phyloP scores from a whole-genome alignment of 2,888 invertebrate genomes.

The Pseudeuparius sepicola region DNA sequence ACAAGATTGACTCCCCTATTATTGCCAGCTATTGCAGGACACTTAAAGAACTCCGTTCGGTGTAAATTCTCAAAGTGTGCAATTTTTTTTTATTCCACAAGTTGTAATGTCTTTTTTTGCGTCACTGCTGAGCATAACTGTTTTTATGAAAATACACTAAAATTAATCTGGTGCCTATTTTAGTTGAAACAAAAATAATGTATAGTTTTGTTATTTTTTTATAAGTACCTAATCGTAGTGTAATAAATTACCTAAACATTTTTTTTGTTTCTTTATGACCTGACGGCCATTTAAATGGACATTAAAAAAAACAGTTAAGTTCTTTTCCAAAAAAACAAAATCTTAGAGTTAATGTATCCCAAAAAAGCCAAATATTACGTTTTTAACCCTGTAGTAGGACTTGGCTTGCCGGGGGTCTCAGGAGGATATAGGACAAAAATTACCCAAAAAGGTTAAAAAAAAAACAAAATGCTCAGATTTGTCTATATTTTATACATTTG shows the following conservation, averaged over 20 bases:
- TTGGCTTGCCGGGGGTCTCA: too few species aligned
- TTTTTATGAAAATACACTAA: constrained; percentile 1
- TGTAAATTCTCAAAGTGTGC: constrained; percentile 1
- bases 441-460: too few species aligned
- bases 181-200: neutral
- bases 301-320: too few species aligned
- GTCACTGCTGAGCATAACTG: constrained; percentile 9
- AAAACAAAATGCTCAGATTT: too few species aligned
- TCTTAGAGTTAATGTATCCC: too few species aligned
- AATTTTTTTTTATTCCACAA: constrained; percentile 6
- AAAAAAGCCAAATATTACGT: too few species aligned
- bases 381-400: too few species aligned
- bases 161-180: too few species aligned
- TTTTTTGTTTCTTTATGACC: constrained; percentile 5
- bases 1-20: constrained; percentile 1
- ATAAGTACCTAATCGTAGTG: neutral
- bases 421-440: too few species aligned
- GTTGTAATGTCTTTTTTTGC: constrained; percentile 6
- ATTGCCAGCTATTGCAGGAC: constrained; percentile 2
- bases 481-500: too few species aligned
- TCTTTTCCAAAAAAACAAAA: too few species aligned
- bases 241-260: constrained; percentile 6
- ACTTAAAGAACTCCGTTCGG: constrained; percentile 5
- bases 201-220: neutral
- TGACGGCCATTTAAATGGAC: neutral